Conservation (phyloP, 1,140 invertebrate genomes). For the Thaumatotibia leucotreta region DNA sequence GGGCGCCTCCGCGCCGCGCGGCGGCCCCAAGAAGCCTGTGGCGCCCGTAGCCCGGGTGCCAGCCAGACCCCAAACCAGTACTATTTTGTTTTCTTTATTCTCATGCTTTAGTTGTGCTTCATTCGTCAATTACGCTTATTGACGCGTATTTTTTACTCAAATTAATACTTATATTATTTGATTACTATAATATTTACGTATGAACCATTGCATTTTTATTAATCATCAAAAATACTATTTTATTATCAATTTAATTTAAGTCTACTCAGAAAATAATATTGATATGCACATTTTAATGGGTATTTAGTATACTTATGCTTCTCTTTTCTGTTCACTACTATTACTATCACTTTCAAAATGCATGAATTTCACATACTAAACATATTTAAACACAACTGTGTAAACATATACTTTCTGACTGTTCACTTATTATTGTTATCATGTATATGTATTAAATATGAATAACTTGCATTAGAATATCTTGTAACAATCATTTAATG, state of each 20-base stretch:
- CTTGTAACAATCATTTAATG: no score
- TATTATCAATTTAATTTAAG: slow-evolving; percentile 10
- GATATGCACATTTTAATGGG: neutral
- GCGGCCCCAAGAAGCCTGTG: slow-evolving; percentile 57
- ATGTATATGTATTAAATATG: no score
- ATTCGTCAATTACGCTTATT: neutral
- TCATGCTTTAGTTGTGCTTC: slow-evolving; percentile 15
- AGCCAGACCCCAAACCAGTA: slow-evolving; percentile 78
- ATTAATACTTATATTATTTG: neutral
- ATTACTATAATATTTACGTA: slow-evolving; percentile 9
- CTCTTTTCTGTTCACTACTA: neutral
- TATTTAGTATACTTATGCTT: slow-evolving; percentile 15
- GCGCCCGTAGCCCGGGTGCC: slow-evolving; percentile 75
- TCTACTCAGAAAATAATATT: slow-evolving; percentile 10
- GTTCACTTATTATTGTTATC: no score
- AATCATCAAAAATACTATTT: slow-evolving; percentile 7
- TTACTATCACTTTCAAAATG: neutral
- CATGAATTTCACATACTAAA: neutral
- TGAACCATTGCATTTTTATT: slow-evolving; percentile 26
- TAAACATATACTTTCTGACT: neutral
- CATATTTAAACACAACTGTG: neutral
- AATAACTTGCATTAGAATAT: no score
- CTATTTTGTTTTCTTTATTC: slow-evolving; percentile 62
- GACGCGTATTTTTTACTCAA: neutral
- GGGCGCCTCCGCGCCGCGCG: slow-evolving; percentile 77